A percentile compares a stretch with the other conserved stretches of the same genome.
These are phyloP conservation scores for Catharus bicknelli DNA, from an alignment of 2,113 vertebrate species.

Conservation along the genomic window DNA sequence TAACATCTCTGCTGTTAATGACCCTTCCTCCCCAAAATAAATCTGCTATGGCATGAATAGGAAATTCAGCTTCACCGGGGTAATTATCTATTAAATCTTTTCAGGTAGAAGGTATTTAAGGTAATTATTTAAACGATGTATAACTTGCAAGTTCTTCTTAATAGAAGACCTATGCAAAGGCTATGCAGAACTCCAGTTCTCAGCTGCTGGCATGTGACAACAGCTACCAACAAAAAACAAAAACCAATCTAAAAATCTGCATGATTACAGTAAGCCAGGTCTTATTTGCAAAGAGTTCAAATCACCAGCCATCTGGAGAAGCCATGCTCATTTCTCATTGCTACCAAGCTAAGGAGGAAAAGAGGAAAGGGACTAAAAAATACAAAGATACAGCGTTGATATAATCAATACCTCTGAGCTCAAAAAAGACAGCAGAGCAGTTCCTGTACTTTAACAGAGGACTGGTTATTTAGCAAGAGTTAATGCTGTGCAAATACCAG, in stretches of 20 bases:
- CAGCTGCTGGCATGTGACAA: background rate
- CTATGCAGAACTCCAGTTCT: background rate
- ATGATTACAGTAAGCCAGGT: background rate
- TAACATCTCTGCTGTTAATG: background rate
- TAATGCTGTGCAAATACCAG: background rate
- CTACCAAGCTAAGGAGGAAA: background rate
- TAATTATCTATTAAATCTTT: constrained; percentile 3
- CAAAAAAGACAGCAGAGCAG: background rate
- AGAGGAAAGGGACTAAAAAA: background rate
- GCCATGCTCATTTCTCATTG: background rate
- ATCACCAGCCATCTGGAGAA: background rate
- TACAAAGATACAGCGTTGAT: background rate
- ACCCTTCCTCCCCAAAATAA: background rate
- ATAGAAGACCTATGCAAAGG: background rate
- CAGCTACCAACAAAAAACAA: background rate
- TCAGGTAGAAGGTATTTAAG: background rate
- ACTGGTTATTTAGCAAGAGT: background rate
- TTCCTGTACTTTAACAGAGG: background rate
- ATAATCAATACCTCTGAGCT: background rate
- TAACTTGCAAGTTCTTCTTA: background rate
- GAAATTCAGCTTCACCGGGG: background rate
- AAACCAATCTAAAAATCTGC: background rate
- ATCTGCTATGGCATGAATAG: background rate
- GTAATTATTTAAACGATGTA: background rate
- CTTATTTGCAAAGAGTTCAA: background rate